Percentiles rank a stretch among this genome's conserved stretches.
These are phyloP conservation scores for Cyclopterus lumpus DNA, from an alignment of 2,797 vertebrate genomes.

Conservation along the genomic window DNA sequence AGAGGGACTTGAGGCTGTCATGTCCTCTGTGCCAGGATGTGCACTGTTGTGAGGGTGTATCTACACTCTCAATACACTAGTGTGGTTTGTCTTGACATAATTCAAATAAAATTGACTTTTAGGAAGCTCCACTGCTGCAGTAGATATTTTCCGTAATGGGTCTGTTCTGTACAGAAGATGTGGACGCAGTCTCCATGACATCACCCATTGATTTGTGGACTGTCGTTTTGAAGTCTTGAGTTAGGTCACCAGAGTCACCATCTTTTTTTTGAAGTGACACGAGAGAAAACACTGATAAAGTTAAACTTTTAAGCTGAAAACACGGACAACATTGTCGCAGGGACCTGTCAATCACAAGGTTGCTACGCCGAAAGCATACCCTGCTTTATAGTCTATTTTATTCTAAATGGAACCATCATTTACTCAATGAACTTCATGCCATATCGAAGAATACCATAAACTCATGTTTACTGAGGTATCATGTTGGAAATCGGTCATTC, in stretches of 20 bases:
- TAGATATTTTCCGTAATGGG: not conserved
- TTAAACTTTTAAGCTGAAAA: not conserved
- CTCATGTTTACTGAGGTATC: not conserved
- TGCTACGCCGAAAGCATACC: too few relatives aligned
- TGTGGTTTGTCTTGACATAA: not conserved
- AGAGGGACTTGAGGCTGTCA: constrained; percentile 39
- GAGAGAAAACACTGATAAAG: not conserved
- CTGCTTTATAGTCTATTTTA: too few relatives aligned
- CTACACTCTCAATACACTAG: not conserved
- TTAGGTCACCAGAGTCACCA: not conserved
- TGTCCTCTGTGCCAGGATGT: constrained; percentile 30
- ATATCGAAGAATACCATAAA: not conserved
- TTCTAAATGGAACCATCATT: too few relatives aligned
- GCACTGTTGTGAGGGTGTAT: constrained; percentile 22
- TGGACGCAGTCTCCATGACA: too few relatives aligned
- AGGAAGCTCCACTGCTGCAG: not conserved
- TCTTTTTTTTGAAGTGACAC: not conserved
- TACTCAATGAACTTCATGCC: not conserved
- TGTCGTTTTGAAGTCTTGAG: not conserved
- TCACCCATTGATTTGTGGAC: too few relatives aligned
- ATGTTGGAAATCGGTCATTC: not conserved
- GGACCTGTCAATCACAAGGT: not conserved
- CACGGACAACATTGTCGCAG: not conserved
- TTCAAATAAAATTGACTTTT: not conserved
- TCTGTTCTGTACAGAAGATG: not conserved